Percentiles rank a stretch among this genome's conserved stretches.
Conservation (phyloP, 64 coral and sea anemone genomes). For the Platygyra sinensis region DNA sequence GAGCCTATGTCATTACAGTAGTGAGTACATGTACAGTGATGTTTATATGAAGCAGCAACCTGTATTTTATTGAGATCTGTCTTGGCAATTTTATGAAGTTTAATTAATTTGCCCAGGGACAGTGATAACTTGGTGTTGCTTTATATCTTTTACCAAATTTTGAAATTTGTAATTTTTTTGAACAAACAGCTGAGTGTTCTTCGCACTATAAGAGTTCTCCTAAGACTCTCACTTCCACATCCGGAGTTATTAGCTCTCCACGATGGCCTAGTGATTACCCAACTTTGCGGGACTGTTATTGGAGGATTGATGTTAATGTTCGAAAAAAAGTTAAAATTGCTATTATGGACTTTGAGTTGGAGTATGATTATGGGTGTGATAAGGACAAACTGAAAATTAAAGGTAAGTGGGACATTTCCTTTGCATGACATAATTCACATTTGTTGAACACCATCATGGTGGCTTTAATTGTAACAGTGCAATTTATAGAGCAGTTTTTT, state of each 20-base stretch:
- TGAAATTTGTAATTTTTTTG: not conserved
- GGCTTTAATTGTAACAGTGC: too few species aligned
- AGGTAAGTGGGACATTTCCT: constrained; percentile 19
- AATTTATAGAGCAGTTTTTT: too few species aligned
- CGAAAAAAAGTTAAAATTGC: constrained; percentile 63
- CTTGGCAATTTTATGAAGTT: too few species aligned
- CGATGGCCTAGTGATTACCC: constrained; percentile 42
- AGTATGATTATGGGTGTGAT: constrained; percentile 62
- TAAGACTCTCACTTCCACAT: not conserved
- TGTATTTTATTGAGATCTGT: too few species aligned
- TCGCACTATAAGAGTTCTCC: not conserved
- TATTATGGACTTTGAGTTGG: constrained; percentile 77
- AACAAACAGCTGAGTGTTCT: not conserved
- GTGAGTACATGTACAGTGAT: too few species aligned
- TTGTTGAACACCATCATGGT: too few species aligned
- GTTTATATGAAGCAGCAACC: too few species aligned
- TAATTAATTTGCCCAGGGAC: too few species aligned
- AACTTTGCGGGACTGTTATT: constrained; percentile 33
- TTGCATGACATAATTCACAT: too few species aligned
- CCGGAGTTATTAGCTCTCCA: constrained; percentile 28
- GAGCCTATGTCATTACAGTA: too few species aligned
- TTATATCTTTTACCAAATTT: too few species aligned
- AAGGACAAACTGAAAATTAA: constrained; percentile 81
- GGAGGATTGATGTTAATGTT: constrained; percentile 59
- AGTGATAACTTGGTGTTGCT: too few species aligned